Conservation (phyloP, 2,888 invertebrate species). For the Caenorhabditis angaria region DNA sequence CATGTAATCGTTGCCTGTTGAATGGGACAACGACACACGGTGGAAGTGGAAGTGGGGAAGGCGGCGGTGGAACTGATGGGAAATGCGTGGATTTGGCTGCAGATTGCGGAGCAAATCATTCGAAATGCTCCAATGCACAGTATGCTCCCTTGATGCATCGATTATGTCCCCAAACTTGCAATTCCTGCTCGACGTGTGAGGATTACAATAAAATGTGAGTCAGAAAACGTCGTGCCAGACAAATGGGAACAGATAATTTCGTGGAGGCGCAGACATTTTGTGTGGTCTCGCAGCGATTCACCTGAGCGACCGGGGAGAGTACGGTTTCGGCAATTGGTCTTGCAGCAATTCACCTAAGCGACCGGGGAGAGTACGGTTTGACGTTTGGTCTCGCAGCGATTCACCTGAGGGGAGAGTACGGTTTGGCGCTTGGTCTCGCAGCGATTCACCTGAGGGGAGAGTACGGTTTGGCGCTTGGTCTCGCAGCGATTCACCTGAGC, state of each 20-base stretch:
- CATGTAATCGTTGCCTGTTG: slow-evolving; percentile 44
- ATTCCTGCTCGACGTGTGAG: slow-evolving; percentile 34
- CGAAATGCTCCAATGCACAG: slow-evolving; percentile 22
- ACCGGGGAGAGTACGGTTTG: too few relatives aligned
- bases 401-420: too few relatives aligned
- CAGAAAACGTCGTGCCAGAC: background rate
- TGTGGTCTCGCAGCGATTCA: too few relatives aligned
- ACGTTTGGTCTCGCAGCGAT: too few relatives aligned
- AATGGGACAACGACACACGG: slow-evolving; percentile 15
- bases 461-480: too few relatives aligned
- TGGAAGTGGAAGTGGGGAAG: background rate
- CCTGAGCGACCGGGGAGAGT: too few relatives aligned
- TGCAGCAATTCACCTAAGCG: too few relatives aligned
- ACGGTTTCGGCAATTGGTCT: too few relatives aligned
- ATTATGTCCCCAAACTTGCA: slow-evolving; percentile 44
- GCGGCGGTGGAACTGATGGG: slow-evolving; percentile 3
- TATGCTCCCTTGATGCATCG: slow-evolving; percentile 44
- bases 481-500: too few relatives aligned
- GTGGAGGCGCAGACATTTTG: too few relatives aligned
- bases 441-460: too few relatives aligned
- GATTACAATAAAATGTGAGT: slow-evolving; percentile 31
- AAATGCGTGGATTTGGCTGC: slow-evolving; percentile 35
- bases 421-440: too few relatives aligned
- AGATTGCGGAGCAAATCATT: slow-evolving; percentile 24
- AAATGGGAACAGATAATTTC: background rate